Evolutionary conservation across 1,140 invertebrate genomes (phyloP), one percentile per base, ranked within the genome.

Genomic region (Lasaia peninsularis): DNA sequence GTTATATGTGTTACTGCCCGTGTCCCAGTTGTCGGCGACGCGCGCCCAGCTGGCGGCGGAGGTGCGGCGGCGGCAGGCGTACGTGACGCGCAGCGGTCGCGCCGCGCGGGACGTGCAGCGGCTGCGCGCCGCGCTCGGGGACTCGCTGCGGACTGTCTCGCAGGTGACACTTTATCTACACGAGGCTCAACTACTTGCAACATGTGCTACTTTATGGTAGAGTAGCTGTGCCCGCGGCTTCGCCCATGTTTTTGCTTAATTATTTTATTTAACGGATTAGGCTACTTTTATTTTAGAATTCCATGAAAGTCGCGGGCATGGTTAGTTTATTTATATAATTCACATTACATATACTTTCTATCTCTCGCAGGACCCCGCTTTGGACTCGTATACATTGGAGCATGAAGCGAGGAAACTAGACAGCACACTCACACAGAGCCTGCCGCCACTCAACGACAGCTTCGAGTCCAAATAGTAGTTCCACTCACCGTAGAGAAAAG

Each of bases 31-130:
- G 58, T 92, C 93, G 53, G 80, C 94, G 75, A 76, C 97, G 44
- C 92, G 96, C 40, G 94, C 96, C 58, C 96, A 98, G 86, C 90
- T 98, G 48, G 93, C 93, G 49, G 94, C 96, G 69, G 96, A 97
- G 89, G 94, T 97, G 16, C 95, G 96, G 68, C 92, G 96, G 7
- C 91, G 96, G 5, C 96, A 97, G 77, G 91, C 94, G 64, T 98
- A 96, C 86, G 93, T 97, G 5, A 84, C 94, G 52, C 91, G 95
- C 60, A 96, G 94, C 73, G 94, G 95, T 0, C 92, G 95, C 60
- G 94, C 95, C 8, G 96, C 95, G 0, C 89, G 95, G 16, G 96
- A 97, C 80, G 96, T 97, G 91, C 93, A 95, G 70, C 94, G 96
- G 58, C 86, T 98, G 52, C 92, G 96, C 8, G 92, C 94, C 65